phyloP scores from a whole-genome alignment of 2,888 invertebrate genomes.

The Phragmatobia fuliginosa region DNA sequence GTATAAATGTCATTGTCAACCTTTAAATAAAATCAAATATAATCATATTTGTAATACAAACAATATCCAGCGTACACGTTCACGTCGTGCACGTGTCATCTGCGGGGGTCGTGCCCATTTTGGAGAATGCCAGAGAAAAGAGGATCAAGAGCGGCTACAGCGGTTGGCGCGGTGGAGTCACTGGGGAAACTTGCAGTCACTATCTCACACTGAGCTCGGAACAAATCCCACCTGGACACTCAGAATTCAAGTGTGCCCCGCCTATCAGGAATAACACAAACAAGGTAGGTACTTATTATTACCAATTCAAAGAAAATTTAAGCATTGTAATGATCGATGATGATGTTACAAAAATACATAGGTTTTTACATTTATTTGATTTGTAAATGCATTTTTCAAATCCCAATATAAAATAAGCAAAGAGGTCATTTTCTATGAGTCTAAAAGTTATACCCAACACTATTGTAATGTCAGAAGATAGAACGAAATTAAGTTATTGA shows the following conservation, averaged over 20 bases:
- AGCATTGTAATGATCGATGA: not conserved
- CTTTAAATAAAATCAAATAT: not conserved
- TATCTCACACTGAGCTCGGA: conserved; percentile 88
- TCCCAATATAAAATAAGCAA: too few relatives aligned
- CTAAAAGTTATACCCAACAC: too few relatives aligned
- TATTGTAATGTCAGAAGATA: not conserved
- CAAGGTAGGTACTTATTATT: conserved; percentile 73
- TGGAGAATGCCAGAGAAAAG: conserved; percentile 77
- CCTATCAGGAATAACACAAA: conserved; percentile 87
- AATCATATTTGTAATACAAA: not conserved
- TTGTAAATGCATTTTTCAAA: not conserved
- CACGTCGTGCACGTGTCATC: conserved; percentile 89
- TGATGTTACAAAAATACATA: not conserved
- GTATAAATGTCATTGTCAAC: not conserved
- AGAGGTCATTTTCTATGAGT: too few relatives aligned
- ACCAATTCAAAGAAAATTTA: not conserved
- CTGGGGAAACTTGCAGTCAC: conserved; percentile 90
- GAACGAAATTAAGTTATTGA: not conserved
- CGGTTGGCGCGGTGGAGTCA: conserved; percentile 83
- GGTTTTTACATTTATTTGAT: not conserved
- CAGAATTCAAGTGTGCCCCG: conserved; percentile 90
- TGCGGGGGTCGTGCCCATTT: conserved; percentile 82
- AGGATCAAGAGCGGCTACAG: conserved; percentile 82
- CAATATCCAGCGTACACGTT: conserved; percentile 81
- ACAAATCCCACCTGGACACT: conserved; percentile 86